Evolutionary conservation across 2,888 invertebrate species (phyloP), one percentile per base, ranked within the genome.

Genomic region (Ramazzottius varieornatus): DNA sequence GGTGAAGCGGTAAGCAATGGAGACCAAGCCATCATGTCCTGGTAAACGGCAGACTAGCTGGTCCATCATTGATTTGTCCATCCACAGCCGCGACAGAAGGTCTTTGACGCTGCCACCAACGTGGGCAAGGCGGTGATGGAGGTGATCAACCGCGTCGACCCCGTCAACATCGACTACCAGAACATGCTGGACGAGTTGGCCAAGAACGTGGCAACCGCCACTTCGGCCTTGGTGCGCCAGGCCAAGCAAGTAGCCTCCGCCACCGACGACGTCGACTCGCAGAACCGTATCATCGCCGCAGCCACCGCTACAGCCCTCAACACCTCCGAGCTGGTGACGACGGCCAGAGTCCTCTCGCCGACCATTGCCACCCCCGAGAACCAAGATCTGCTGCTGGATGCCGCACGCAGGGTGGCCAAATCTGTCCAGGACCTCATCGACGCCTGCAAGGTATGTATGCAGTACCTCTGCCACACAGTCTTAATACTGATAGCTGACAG

Each of bases 221-320:
- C 98, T 0, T 96, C 98, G 0, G 88, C 90, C 1, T 78, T 98
- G 65, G 96, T 99, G 1, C 81, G 96, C 66, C 88, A 90, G 74
- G 94, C 96, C 0, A 94, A 96, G 80, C 88, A 88, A 72, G 92
- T 96, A 68, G 93, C 96, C 0, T 87, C 88, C 0, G 78, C 78
- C 64, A 87, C 87, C 69, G 86, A 87, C 70, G 84, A 86, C 71
- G 85, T 86, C 69, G 83, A 82, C 46, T 82, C 84, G 33, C 88
- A 89, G 77, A 88, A 88, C 75, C 81, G 71, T 67, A 90, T 96
- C 64, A 94, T 99, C 70, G 87, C 88, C 0, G 88, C 92, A 0
- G 98, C 98, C 1, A 94, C 94, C 0, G 86, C 92, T 75, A 93
- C 93, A 75, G 98, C 98, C 0, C 79, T 96, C 54, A 91, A 94